phyloP scores from a whole-genome alignment of 2,113 vertebrate species.

The Hippocampus comes region DNA sequence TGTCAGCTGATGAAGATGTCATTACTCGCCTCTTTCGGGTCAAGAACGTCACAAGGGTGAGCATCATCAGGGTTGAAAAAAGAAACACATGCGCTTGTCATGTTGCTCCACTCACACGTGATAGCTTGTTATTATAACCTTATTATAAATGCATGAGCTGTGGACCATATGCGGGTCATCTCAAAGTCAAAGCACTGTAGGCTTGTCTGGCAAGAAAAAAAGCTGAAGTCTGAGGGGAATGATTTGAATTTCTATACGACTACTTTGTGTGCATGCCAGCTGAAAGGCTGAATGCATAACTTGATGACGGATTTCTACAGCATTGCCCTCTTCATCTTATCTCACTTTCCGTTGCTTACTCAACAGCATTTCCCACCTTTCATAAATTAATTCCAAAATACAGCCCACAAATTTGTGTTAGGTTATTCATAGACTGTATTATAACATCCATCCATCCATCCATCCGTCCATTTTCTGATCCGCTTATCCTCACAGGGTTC shows the following conservation, averaged over 20 bases:
- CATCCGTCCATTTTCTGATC: too few species aligned
- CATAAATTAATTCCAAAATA: constrained; percentile 17
- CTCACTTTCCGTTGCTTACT: constrained; percentile 14
- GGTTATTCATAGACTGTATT: constrained; percentile 21
- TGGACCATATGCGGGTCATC: constrained; percentile 2
- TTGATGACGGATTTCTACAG: neutral
- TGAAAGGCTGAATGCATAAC: constrained; percentile 3
- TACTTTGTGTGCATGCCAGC: neutral
- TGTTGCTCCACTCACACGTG: constrained; percentile 25
- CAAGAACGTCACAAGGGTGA: constrained; percentile 91
- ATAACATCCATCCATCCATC: neutral
- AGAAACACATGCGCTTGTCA: constrained; percentile 11
- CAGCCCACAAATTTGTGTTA: constrained; percentile 6
- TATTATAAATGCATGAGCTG: constrained; percentile 43
- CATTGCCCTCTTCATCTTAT: constrained; percentile 5
- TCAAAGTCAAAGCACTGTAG: constrained; percentile 17
- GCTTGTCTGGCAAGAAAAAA: neutral
- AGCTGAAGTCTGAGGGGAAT: constrained; percentile 6
- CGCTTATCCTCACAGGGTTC: too few species aligned
- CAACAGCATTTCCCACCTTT: constrained; percentile 2
- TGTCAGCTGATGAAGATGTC: constrained; percentile 87
- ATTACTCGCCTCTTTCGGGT: constrained; percentile 91
- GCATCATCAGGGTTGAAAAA: constrained; percentile 26
- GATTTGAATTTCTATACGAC: constrained; percentile 9
- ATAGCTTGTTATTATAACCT: constrained; percentile 17